phyloP scores from a whole-genome alignment of 2,888 invertebrate species.

The Drosophila birchii region DNA sequence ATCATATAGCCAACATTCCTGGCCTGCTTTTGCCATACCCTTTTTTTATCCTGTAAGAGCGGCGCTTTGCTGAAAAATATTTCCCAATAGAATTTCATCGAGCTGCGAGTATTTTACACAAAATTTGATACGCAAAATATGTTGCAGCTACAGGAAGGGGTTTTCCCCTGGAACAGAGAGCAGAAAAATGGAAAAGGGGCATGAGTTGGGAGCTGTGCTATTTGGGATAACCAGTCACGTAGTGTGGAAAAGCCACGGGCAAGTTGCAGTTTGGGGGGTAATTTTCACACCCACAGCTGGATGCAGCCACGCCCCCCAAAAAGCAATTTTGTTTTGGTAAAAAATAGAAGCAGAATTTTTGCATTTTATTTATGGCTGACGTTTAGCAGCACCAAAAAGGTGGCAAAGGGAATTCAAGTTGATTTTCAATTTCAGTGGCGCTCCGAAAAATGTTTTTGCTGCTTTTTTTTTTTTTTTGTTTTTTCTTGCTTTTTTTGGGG shows the following conservation, averaged over 20 bases:
- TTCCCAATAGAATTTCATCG: conserved; percentile 72
- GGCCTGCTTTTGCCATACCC: conserved; percentile 18
- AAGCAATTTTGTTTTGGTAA: conserved; percentile 66
- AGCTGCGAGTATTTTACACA: conserved; percentile 68
- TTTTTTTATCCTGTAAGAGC: not conserved
- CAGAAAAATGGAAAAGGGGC: not conserved
- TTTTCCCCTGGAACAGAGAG: not conserved
- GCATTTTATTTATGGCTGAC: conserved; percentile 75
- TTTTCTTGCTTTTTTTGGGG: conserved; percentile 11
- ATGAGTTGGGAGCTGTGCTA: not conserved
- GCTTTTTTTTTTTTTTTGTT: conserved; percentile 8
- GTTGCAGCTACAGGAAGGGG: conserved; percentile 49
- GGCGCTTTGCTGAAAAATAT: conserved; percentile 50
- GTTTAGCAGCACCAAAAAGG: conserved; percentile 57
- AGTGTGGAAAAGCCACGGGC: conserved; percentile 50
- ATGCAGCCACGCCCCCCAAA: conserved; percentile 13
- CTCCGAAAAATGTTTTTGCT: conserved; percentile 45
- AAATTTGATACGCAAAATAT: conserved; percentile 72
- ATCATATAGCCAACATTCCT: conserved; percentile 15
- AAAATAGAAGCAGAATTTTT: conserved; percentile 54
- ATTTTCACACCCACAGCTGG: conserved; percentile 10
- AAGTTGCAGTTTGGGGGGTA: conserved; percentile 37
- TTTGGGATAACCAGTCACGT: conserved; percentile 66
- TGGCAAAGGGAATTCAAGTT: conserved; percentile 30
- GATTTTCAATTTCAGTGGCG: conserved; percentile 75